phyloP scores from a whole-genome alignment of 2,888 invertebrate species.

The Dynastes grantii region DNA sequence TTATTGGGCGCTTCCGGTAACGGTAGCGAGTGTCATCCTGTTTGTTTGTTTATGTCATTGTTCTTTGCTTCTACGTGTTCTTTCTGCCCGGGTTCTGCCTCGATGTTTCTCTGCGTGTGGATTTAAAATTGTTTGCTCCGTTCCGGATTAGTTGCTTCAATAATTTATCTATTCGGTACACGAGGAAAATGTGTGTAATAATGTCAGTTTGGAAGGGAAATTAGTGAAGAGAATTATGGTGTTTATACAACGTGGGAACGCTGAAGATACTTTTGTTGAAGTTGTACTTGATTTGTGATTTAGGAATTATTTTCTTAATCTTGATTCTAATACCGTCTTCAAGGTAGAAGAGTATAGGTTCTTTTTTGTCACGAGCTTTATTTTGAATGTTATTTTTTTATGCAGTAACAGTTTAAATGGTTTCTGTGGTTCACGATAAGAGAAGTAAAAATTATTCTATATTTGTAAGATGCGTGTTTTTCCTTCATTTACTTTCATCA shows the following conservation, averaged over 20 bases:
- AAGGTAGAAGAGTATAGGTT: no score
- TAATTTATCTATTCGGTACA: background rate
- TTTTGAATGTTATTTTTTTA: no score
- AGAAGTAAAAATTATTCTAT: no score
- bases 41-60: constrained; percentile 16
- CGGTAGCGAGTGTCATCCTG: background rate
- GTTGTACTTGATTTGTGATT: background rate
- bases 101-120: background rate
- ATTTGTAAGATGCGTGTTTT: no score
- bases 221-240: background rate
- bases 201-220: constrained; percentile 4
- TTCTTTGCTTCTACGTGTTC: background rate
- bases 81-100: background rate
- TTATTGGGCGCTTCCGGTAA: background rate
- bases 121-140: constrained; percentile 1
- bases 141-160: background rate
- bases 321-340: no score
- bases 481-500: no score
- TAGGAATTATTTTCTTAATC: no score
- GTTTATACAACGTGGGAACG: background rate
- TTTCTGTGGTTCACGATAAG: no score
- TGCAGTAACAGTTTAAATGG: no score
- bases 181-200: background rate
- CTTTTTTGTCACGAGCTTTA: no score
- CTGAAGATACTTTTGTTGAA: background rate